A percentile compares a stretch with the other conserved stretches of the same genome.
phyloP scores from a whole-genome alignment of 1,140 invertebrate species.

The Drosophila elegans region DNA sequence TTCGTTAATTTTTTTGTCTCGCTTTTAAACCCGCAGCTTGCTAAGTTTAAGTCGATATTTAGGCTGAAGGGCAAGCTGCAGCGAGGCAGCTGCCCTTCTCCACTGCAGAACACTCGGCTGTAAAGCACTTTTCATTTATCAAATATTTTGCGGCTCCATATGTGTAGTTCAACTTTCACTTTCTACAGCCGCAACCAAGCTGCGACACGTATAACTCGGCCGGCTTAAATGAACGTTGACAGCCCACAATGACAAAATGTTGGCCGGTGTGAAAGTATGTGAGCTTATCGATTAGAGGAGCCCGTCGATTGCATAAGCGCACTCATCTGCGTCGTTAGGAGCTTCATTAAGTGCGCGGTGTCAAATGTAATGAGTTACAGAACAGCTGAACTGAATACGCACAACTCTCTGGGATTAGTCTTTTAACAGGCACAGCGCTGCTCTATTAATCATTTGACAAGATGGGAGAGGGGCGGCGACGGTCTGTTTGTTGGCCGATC shows the following conservation, averaged over 20 bases:
- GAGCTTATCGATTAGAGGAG: conserved; percentile 58
- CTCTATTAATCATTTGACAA: conserved; percentile 47
- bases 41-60: conserved; percentile 10
- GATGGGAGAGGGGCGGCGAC: not conserved
- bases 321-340: conserved; percentile 35
- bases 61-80: conserved; percentile 33
- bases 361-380: conserved; percentile 50
- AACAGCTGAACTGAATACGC: conserved; percentile 44
- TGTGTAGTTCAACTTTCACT: conserved; percentile 53
- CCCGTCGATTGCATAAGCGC: conserved; percentile 48
- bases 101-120: not conserved
- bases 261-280: conserved; percentile 26
- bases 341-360: conserved; percentile 51
- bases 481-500: conserved; percentile 4
- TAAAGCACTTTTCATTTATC: conserved; percentile 23
- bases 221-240: conserved; percentile 23
- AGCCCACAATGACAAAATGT: conserved; percentile 48
- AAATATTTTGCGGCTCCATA: conserved; percentile 44
- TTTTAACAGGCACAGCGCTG: conserved; percentile 26
- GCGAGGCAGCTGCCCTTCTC: conserved; percentile 2
- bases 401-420: conserved; percentile 5
- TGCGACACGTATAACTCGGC: conserved; percentile 15
- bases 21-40: conserved; percentile 3
- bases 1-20: conserved; percentile 12
- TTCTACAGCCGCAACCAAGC: conserved; percentile 34